These are phyloP conservation scores for Cataglyphis hispanica DNA, from an alignment of 1,140 invertebrate species.

Conservation along the genomic window DNA sequence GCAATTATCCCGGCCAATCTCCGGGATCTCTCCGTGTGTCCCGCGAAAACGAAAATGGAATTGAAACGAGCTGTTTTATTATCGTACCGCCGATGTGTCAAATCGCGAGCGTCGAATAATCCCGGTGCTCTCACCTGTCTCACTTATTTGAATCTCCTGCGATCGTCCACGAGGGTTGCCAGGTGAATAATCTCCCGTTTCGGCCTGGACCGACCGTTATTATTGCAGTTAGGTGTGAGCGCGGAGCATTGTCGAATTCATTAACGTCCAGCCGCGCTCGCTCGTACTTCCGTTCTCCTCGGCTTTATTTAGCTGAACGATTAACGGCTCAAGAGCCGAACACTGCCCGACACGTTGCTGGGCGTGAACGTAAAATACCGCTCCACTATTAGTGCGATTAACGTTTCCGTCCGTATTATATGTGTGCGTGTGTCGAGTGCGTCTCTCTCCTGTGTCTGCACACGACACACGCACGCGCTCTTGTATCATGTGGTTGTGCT, in stretches of 20 bases:
- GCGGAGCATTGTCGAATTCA: slow-evolving; percentile 68
- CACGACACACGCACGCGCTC: not conserved
- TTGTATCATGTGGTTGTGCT: not conserved
- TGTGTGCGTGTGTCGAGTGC: not conserved
- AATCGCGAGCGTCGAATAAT: too few species aligned
- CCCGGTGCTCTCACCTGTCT: slow-evolving; percentile 49
- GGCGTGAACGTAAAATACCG: slow-evolving; percentile 65
- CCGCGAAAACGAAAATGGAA: slow-evolving; percentile 42
- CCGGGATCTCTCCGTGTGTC: slow-evolving; percentile 6
- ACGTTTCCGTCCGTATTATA: slow-evolving; percentile 47
- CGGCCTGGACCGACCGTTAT: slow-evolving; percentile 65
- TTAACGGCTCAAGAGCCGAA: slow-evolving; percentile 66
- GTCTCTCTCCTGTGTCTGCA: not conserved
- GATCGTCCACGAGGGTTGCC: not conserved
- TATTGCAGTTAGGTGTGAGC: slow-evolving; percentile 64
- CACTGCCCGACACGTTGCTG: slow-evolving; percentile 39
- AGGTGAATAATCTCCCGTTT: not conserved
- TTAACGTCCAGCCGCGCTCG: slow-evolving; percentile 52
- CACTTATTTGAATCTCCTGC: slow-evolving; percentile 32
- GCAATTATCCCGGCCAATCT: slow-evolving; percentile 52
- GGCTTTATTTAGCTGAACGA: slow-evolving; percentile 69
- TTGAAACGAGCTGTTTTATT: slow-evolving; percentile 54
- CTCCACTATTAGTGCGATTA: slow-evolving; percentile 66
- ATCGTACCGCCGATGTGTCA: not conserved
- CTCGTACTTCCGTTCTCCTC: slow-evolving; percentile 31